These are phyloP conservation scores for Sebastes reedi DNA, from an alignment of 2,797 vertebrate genomes.

Conservation along the genomic window DNA sequence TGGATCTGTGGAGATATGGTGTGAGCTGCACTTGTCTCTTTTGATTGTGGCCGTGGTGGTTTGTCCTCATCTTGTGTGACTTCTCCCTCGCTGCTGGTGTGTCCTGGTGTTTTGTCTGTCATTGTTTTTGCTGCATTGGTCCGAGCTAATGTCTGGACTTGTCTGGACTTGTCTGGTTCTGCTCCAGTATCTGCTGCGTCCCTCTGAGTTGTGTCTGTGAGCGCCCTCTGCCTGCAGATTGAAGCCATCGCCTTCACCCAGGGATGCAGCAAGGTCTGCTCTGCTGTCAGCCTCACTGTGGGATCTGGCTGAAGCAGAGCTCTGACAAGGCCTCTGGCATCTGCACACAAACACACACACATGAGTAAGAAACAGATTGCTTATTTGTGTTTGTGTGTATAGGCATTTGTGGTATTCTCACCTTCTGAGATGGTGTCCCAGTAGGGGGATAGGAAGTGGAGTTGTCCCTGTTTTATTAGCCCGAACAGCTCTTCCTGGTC, in stretches of 20 bases:
- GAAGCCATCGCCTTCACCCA: slow-evolving; percentile 88
- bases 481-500: slow-evolving; percentile 95
- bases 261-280: slow-evolving; percentile 87
- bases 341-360: slow-evolving; percentile 73
- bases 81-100: not conserved
- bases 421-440: slow-evolving; percentile 95
- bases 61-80: slow-evolving; percentile 11
- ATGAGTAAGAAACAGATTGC: not conserved
- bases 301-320: slow-evolving; percentile 90
- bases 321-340: slow-evolving; percentile 90
- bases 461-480: slow-evolving; percentile 91
- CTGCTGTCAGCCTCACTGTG: slow-evolving; percentile 87
- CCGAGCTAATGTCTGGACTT: slow-evolving; percentile 11
- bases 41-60: not conserved
- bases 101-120: slow-evolving; percentile 23
- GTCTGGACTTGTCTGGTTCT: slow-evolving; percentile 20
- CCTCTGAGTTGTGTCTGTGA: slow-evolving; percentile 43
- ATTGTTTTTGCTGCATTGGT: slow-evolving; percentile 23
- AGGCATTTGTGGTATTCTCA: slow-evolving; percentile 62
- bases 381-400: not conserved
- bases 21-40: slow-evolving; percentile 18
- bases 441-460: slow-evolving; percentile 92
- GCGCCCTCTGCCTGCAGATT: slow-evolving; percentile 74
- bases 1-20: slow-evolving; percentile 5
- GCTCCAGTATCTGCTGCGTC: not conserved